Conservation (phyloP, 2,113 vertebrate species). For the Rhabdornis inornatus region DNA sequence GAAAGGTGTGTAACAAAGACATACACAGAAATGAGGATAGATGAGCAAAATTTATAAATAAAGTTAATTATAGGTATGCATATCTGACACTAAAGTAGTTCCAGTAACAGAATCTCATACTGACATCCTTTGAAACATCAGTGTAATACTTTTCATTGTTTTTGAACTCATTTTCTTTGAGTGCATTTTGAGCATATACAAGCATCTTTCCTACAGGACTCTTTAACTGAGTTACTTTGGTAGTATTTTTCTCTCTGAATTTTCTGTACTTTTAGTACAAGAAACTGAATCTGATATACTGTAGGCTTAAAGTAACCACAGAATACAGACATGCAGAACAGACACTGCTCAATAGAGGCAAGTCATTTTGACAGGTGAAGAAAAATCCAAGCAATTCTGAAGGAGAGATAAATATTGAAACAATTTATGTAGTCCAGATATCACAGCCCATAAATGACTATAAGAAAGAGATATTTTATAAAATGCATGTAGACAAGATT, state of each 20-base stretch:
- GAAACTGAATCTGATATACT: neutral
- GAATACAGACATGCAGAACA: neutral
- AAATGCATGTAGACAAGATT: neutral
- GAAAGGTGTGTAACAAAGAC: neutral
- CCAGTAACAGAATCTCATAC: neutral
- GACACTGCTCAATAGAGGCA: neutral
- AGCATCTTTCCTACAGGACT: neutral
- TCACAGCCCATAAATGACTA: neutral
- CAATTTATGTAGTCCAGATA: neutral
- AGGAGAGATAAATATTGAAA: neutral
- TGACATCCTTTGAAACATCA: neutral
- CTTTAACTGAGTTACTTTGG: neutral
- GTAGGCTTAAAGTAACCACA: neutral
- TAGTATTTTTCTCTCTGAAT: neutral
- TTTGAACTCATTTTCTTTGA: neutral
- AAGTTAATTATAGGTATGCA: neutral
- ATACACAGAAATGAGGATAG: neutral
- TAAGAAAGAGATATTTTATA: neutral
- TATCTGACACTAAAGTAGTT: neutral
- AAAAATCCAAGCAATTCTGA: neutral
- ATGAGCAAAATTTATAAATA: neutral
- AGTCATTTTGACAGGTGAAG: neutral
- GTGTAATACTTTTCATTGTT: neutral
- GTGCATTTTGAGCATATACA: neutral
- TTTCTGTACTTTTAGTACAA: neutral